Conservation (phyloP, 2,797 vertebrate genomes). For the Streptopelia turtur region DNA sequence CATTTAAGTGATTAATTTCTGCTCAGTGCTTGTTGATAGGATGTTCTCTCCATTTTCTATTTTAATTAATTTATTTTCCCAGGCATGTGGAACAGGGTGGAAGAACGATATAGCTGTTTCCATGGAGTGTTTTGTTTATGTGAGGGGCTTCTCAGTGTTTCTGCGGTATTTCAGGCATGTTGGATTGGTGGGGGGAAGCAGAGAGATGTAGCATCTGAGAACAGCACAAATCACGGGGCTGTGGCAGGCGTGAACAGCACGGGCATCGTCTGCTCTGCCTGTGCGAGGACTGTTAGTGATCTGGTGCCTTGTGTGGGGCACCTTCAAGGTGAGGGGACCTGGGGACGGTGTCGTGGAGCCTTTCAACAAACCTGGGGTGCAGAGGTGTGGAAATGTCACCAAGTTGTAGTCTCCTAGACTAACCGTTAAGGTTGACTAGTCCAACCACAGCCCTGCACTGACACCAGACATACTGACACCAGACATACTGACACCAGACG, state of each 20-base stretch:
- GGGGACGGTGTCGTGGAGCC: rapidly evolving
- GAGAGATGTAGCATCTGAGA: conserved; percentile 4
- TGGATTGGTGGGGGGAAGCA: not conserved
- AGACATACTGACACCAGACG: not conserved
- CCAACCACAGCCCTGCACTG: rapidly evolving
- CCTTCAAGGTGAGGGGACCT: not conserved
- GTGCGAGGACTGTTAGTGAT: not conserved
- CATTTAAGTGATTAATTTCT: not conserved
- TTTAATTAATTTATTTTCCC: not conserved
- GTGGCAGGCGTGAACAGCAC: not conserved
- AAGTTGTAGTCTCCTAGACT: not conserved
- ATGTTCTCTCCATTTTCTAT: not conserved
- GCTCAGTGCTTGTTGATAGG: not conserved
- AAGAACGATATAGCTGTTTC: not conserved
- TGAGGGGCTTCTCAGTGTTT: not conserved
- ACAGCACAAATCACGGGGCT: not conserved
- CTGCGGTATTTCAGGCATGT: conserved; percentile 1
- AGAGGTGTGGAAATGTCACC: not conserved
- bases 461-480: not conserved
- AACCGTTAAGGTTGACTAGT: not conserved
- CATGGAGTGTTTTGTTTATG: not conserved
- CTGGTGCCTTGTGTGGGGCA: not conserved
- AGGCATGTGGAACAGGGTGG: rapidly evolving
- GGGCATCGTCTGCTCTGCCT: not conserved
- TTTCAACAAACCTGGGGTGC: not conserved